A percentile compares a stretch with the other conserved stretches of the same genome.
phyloP scores from a whole-genome alignment of 2,797 vertebrate genomes.

The Coregonus ussuriensis region DNA sequence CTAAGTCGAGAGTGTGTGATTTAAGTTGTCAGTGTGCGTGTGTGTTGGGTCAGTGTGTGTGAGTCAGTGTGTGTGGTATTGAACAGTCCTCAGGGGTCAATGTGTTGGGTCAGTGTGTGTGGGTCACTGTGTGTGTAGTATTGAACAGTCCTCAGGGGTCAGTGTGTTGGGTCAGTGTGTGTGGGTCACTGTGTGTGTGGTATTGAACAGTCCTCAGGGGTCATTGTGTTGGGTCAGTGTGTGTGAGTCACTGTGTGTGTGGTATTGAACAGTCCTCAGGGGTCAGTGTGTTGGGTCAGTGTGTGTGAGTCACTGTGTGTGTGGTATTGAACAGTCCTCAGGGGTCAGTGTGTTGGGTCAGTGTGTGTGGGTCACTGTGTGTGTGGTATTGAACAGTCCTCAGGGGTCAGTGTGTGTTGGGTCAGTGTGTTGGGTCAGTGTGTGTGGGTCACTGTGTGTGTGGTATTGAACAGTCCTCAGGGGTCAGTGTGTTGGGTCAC shows the following conservation, averaged over 20 bases:
- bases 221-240: constrained; percentile 46
- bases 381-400: no score
- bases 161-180: neutral
- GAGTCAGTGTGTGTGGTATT: neutral
- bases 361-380: neutral
- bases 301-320: no score
- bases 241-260: constrained; percentile 36
- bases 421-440: no score
- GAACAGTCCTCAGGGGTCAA: no score
- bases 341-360: no score
- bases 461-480: no score
- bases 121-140: neutral
- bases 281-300: constrained; percentile 27
- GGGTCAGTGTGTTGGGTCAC: no score
- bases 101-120: neutral
- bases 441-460: neutral
- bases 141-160: no score
- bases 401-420: neutral
- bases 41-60: neutral
- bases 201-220: constrained; percentile 68
- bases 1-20: neutral
- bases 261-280: constrained; percentile 70
- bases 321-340: no score
- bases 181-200: constrained; percentile 39
- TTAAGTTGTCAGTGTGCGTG: neutral